These are phyloP conservation scores for Pseudorasbora parva DNA, from an alignment of 2,113 vertebrate species.

Conservation along the genomic window DNA sequence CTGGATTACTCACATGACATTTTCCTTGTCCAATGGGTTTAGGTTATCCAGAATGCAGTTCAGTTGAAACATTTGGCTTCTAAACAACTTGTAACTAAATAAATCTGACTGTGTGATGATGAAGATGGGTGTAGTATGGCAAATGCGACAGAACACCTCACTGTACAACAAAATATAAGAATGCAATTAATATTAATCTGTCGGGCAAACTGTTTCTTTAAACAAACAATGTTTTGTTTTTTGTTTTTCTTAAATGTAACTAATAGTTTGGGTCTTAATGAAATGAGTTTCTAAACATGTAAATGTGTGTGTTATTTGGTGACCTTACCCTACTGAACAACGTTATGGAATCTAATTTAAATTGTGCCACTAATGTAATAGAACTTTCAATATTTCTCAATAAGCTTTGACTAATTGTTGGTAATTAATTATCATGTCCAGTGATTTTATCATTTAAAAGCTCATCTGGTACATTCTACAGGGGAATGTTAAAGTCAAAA, in stretches of 20 bases:
- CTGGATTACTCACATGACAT: neutral
- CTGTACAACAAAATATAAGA: neutral
- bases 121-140: neutral
- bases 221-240: no score
- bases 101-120: neutral
- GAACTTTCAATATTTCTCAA: constrained; percentile 46
- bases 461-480: constrained; percentile 37
- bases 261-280: neutral
- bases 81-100: neutral
- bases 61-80: neutral
- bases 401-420: constrained; percentile 56
- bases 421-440: constrained; percentile 51
- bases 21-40: neutral
- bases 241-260: no score
- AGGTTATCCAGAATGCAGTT: neutral
- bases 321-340: neutral
- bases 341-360: constrained; percentile 45
- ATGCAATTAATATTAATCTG: neutral
- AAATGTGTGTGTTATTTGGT: neutral
- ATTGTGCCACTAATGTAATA: constrained; percentile 49
- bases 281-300: neutral
- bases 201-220: neutral
- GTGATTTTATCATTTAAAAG: constrained; percentile 52
- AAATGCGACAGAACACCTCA: neutral
- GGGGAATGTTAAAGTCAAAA: constrained; percentile 19